Evolutionary conservation across 2,888 invertebrate genomes (phyloP).

Genomic region (Eristalinus sepulchralis): DNA sequence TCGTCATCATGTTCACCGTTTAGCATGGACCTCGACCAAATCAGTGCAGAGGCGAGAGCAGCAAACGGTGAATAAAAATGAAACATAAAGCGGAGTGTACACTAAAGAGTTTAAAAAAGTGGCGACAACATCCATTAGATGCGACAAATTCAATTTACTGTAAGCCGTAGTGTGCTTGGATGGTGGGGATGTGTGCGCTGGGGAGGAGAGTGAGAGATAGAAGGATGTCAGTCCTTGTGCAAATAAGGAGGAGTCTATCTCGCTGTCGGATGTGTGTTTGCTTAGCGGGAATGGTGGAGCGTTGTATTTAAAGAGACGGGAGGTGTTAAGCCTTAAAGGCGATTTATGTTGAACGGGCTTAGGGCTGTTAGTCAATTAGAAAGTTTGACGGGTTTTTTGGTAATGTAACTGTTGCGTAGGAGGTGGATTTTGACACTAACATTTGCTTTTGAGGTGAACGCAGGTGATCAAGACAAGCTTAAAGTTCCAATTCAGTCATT

Average conservation of each 20-base stretch:
- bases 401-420: too few species aligned
- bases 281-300: neutral
- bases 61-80: constrained; percentile 48
- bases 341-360: neutral
- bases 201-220: neutral
- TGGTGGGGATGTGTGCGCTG: neutral
- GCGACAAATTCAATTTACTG: constrained; percentile 62
- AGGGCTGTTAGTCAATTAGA: neutral
- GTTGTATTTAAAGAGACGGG: neutral
- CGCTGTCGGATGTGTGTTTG: neutral
- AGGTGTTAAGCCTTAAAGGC: neutral
- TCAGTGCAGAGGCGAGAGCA: constrained; percentile 12
- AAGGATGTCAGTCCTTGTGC: neutral
- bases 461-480: too few species aligned
- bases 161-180: constrained; percentile 15
- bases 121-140: constrained; percentile 63
- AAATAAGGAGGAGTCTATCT: neutral
- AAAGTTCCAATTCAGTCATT: too few species aligned
- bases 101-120: constrained; percentile 43
- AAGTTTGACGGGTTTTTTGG: neutral
- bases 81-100: constrained; percentile 28
- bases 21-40: neutral
- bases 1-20: neutral
- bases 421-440: too few species aligned
- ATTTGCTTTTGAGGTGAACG: too few species aligned